phyloP scores from a whole-genome alignment of 2,888 invertebrate genomes.

The Autographa pulchrina region DNA sequence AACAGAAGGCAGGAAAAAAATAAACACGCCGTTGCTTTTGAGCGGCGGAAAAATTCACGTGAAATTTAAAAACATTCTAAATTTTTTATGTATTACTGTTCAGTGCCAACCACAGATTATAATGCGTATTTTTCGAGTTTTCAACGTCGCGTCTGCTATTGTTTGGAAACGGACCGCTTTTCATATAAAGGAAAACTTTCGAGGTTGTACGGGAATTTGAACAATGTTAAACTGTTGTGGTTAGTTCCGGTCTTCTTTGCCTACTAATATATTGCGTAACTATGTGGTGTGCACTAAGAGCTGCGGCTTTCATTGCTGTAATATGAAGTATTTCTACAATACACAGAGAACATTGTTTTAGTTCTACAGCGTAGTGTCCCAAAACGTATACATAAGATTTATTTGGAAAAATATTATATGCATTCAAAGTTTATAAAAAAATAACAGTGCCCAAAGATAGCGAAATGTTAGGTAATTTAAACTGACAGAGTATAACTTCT shows the following conservation, averaged over 20 bases:
- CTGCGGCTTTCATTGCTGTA: neutral
- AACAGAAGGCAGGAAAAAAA: conserved; percentile 83
- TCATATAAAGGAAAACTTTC: conserved; percentile 17
- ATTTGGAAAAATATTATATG: too few species aligned
- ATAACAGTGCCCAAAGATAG: too few species aligned
- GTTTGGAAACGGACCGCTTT: conserved; percentile 33
- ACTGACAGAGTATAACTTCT: too few species aligned
- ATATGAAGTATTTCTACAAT: neutral
- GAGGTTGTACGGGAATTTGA: conserved; percentile 28
- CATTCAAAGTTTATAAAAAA: too few species aligned
- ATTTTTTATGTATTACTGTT: conserved; percentile 51
- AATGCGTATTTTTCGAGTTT: conserved; percentile 26
- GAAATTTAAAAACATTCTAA: conserved; percentile 66
- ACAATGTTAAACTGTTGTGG: conserved; percentile 11
- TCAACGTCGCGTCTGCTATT: conserved; percentile 19
- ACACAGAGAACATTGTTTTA: too few species aligned
- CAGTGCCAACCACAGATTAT: conserved; percentile 20
- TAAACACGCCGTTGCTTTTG: conserved; percentile 63
- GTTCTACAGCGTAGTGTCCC: too few species aligned
- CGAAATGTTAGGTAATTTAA: too few species aligned
- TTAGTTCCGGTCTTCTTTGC: conserved; percentile 18
- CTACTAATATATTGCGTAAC: neutral
- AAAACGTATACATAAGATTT: too few species aligned
- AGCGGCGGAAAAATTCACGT: conserved; percentile 59
- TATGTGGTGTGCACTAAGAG: neutral